Percentiles rank a stretch among this genome's conserved stretches.
Evolutionary conservation across 2,888 invertebrate genomes (phyloP).

Genomic region (Neoaliturus tenellus): DNA sequence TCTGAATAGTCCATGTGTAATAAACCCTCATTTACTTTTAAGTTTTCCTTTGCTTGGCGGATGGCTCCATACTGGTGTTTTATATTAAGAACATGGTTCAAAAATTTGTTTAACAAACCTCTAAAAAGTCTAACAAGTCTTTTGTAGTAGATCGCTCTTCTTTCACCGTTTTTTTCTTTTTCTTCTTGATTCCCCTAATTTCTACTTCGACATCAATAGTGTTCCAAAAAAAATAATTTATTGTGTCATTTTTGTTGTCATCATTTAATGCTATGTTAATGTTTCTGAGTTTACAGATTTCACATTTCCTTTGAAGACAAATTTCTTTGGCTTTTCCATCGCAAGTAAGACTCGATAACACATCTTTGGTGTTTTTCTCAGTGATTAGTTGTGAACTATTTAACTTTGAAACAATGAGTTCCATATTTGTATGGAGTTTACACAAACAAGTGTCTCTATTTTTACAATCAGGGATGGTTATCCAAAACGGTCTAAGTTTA

Average conservation of each 20-base stretch:
- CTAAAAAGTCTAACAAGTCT: constrained; percentile 44
- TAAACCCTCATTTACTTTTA: constrained; percentile 21
- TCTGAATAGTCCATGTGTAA: constrained; percentile 44
- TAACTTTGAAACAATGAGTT: constrained; percentile 32
- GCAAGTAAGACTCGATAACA: not conserved
- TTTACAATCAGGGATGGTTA: constrained; percentile 8
- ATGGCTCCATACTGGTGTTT: constrained; percentile 30
- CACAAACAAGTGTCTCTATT: constrained; percentile 44
- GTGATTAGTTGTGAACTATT: constrained; percentile 26
- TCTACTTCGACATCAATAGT: not conserved
- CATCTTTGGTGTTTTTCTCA: constrained; percentile 40
- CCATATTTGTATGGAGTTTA: constrained; percentile 35
- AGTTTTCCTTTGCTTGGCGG: not conserved
- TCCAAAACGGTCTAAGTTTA: constrained; percentile 32
- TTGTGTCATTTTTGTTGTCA: constrained; percentile 32
- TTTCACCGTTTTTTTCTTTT: constrained; percentile 36
- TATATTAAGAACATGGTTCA: constrained; percentile 21
- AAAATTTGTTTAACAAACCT: not conserved
- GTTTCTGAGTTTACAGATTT: not conserved
- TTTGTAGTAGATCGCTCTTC: constrained; percentile 24
- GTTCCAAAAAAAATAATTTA: constrained; percentile 8
- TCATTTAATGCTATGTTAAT: constrained; percentile 17
- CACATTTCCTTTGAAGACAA: constrained; percentile 22
- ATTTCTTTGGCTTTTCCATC: constrained; percentile 13
- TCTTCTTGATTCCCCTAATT: constrained; percentile 26